A percentile compares a stretch with the other conserved stretches of the same genome.
Evolutionary conservation across 2,888 invertebrate species (phyloP).

Genomic region (Acanthosepion esculentum): DNA sequence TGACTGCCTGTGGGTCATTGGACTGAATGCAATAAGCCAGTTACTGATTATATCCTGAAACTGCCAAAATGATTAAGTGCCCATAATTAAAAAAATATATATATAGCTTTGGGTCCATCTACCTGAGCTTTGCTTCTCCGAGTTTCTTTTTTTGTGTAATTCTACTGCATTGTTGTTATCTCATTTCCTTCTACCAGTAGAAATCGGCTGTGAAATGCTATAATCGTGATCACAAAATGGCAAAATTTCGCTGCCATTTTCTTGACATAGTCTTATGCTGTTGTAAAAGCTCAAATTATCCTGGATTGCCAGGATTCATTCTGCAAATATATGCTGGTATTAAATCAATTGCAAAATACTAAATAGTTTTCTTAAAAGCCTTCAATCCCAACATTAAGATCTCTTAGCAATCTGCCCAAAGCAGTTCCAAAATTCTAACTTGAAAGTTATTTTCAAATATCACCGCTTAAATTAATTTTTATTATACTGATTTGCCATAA

Average conservation of each 20-base stretch:
- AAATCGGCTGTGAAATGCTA: neutral
- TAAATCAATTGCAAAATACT: neutral
- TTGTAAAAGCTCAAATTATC: neutral
- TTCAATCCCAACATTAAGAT: no score
- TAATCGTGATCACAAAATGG: neutral
- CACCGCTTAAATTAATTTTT: no score
- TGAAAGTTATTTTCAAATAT: no score
- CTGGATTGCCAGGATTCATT: neutral
- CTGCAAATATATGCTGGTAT: slow-evolving; percentile 5
- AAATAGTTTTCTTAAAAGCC: neutral
- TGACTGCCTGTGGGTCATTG: no score
- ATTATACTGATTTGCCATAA: no score
- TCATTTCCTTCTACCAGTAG: neutral
- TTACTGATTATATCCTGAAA: no score
- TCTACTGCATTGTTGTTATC: neutral
- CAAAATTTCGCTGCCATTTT: neutral
- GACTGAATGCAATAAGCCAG: no score
- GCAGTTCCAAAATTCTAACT: no score
- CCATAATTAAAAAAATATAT: no score
- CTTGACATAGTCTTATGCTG: neutral
- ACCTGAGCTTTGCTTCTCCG: neutral
- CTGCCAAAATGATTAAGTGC: no score
- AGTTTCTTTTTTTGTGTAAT: neutral
- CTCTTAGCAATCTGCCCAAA: no score
- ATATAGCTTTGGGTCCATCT: no score